A percentile compares a stretch with the other conserved stretches of the same genome.
Conservation (phyloP, 1,140 invertebrate genomes). For the Triops cancriformis region DNA sequence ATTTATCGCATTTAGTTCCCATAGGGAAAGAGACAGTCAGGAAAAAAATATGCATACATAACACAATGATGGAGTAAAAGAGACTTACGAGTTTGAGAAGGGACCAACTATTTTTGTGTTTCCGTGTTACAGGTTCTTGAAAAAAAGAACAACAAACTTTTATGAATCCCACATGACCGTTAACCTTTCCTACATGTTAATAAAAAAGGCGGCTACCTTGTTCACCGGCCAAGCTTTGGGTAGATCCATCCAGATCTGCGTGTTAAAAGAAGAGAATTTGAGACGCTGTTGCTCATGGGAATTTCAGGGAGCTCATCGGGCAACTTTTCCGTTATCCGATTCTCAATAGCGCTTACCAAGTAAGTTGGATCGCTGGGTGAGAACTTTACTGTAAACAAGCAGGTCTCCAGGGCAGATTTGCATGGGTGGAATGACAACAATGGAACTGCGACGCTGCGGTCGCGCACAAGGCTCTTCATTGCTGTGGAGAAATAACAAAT, state of each 20-base stretch:
- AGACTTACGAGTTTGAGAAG: constrained; percentile 40
- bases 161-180: constrained; percentile 15
- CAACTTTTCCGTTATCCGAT: not conserved
- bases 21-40: not conserved
- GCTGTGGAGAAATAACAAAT: not conserved
- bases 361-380: constrained; percentile 44
- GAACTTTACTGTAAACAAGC: constrained; percentile 47
- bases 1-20: not conserved
- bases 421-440: constrained; percentile 49
- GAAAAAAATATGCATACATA: no score
- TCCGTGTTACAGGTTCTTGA: constrained; percentile 36
- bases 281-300: not conserved
- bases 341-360: constrained; percentile 36
- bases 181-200: constrained; percentile 15
- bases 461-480: not conserved
- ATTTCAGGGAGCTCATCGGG: not conserved
- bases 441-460: constrained; percentile 41
- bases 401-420: constrained; percentile 49
- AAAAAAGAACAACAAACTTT: constrained; percentile 26
- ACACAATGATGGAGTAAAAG: not conserved
- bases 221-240: constrained; percentile 24
- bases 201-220: constrained; percentile 15
- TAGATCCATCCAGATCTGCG: constrained; percentile 25
- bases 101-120: constrained; percentile 49
- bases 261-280: not conserved